Evolutionary conservation across 2,113 vertebrate species (phyloP).

Genomic region (Phodopus roborovskii): DNA sequence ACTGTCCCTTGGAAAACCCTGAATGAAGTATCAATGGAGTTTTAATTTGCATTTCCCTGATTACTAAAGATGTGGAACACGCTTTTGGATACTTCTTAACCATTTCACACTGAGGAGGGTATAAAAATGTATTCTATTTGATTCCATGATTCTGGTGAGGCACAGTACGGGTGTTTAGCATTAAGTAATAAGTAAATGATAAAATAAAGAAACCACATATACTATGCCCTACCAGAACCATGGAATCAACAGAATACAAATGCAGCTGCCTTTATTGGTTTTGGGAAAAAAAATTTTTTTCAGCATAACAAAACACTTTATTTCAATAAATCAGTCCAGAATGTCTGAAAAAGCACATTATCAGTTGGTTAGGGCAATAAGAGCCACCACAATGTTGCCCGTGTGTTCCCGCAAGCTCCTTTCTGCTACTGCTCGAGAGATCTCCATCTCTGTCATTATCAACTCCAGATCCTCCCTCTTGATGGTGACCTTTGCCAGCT

Average conservation of each 20-base stretch:
- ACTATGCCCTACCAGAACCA: not conserved
- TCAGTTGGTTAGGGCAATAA: slow-evolving; percentile 96
- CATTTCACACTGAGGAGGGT: not conserved
- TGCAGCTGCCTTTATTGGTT: not conserved
- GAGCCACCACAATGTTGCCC: slow-evolving; percentile 97
- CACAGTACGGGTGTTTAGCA: not conserved
- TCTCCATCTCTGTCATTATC: slow-evolving; percentile 99
- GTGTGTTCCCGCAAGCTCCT: slow-evolving; percentile 97
- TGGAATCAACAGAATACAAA: not conserved
- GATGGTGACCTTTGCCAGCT: slow-evolving; percentile 98
- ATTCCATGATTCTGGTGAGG: not conserved
- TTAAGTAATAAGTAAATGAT: not conserved
- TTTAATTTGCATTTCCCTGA: not conserved
- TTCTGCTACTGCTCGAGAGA: slow-evolving; percentile 92
- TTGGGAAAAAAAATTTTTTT: not conserved
- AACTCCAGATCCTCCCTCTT: slow-evolving; percentile 98
- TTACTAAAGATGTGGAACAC: not conserved
- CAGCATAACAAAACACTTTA: slow-evolving; percentile 76
- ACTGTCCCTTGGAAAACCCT: not conserved
- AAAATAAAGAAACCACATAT: not conserved
- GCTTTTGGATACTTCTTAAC: not conserved
- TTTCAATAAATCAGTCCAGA: slow-evolving; percentile 75
- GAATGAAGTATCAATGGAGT: not conserved
- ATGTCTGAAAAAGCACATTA: not conserved
- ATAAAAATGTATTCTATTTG: not conserved